These are phyloP conservation scores for Otolemur garnettii DNA, from an alignment of 2,113 vertebrate genomes.

Conservation along the genomic window DNA sequence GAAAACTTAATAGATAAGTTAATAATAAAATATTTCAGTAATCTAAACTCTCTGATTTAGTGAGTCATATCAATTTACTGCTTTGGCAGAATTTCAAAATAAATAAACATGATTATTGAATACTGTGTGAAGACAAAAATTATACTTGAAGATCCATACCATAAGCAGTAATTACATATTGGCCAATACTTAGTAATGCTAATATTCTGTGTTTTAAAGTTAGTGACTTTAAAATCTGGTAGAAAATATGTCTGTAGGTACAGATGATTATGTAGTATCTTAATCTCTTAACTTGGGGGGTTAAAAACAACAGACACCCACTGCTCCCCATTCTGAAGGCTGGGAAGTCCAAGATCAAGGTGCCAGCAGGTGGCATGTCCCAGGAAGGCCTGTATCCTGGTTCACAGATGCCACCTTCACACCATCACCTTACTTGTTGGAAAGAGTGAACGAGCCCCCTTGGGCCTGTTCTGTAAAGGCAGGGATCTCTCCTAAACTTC, in stretches of 20 bases:
- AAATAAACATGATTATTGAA: neutral
- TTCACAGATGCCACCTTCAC: neutral
- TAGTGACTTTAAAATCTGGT: neutral
- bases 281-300: no score
- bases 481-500: neutral
- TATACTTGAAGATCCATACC: neutral
- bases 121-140: neutral
- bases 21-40: neutral
- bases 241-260: neutral
- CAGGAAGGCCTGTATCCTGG: neutral
- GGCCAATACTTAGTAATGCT: neutral
- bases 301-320: neutral
- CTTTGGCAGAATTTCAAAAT: neutral
- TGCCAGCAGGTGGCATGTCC: neutral
- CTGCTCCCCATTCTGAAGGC: neutral
- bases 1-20: neutral
- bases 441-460: fast-evolving
- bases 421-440: no score
- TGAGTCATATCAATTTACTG: neutral
- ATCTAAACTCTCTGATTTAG: neutral
- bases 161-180: neutral
- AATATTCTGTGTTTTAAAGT: neutral
- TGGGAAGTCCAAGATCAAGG: neutral
- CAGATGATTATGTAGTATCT: neutral
- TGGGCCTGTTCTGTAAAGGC: neutral